Conservation (phyloP, 2,113 vertebrate genomes). For the Myotis yumanensis region DNA sequence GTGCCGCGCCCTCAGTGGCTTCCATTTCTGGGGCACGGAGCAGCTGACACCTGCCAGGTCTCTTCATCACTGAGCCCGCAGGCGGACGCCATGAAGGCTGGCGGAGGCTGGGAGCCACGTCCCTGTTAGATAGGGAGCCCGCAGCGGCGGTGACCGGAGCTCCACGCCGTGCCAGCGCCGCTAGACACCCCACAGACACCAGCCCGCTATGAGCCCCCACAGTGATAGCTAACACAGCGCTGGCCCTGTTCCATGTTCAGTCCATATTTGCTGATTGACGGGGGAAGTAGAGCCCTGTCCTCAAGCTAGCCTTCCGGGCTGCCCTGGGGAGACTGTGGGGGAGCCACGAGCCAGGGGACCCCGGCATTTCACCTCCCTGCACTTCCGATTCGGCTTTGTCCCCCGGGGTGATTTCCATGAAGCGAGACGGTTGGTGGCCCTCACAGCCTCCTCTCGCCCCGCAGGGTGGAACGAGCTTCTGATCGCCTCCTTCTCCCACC, state of each 20-base stretch:
- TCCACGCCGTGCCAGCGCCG: background rate
- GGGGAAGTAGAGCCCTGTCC: background rate
- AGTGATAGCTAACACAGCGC: background rate
- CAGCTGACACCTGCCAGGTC: background rate
- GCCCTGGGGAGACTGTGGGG: background rate
- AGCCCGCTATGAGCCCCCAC: no score
- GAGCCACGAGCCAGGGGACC: background rate
- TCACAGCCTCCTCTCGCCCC: background rate
- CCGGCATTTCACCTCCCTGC: background rate
- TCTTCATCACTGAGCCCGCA: background rate
- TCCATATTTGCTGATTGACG: background rate
- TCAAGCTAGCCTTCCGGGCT: background rate
- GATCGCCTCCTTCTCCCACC: constrained; percentile 97
- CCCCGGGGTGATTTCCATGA: fast-evolving
- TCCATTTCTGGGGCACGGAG: background rate
- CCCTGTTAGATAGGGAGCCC: background rate
- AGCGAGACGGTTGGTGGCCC: fast-evolving
- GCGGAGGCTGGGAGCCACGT: background rate
- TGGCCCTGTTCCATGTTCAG: background rate
- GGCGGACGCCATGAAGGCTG: background rate
- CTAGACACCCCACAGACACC: background rate
- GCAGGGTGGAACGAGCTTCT: constrained; percentile 97
- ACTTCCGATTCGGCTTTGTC: background rate
- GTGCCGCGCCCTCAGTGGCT: background rate
- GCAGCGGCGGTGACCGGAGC: background rate